phyloP scores from a whole-genome alignment of 2,888 invertebrate species.

The Tipula helvola region DNA sequence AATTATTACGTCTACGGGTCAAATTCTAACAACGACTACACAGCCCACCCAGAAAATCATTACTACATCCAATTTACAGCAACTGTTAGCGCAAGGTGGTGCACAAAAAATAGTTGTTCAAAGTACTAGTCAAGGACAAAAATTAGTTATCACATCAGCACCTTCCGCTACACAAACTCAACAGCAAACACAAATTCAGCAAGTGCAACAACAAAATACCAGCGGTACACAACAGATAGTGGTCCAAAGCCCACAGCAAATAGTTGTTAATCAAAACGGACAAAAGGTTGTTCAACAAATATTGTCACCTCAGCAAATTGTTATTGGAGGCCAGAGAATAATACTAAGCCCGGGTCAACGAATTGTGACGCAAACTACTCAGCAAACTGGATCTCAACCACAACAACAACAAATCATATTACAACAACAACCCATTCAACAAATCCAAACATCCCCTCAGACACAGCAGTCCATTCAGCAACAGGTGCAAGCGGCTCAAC shows the following conservation, averaged over 20 bases:
- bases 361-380: slow-evolving; percentile 31
- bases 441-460: slow-evolving; percentile 23
- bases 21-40: slow-evolving; percentile 17
- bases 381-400: slow-evolving; percentile 25
- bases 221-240: not conserved
- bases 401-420: slow-evolving; percentile 23
- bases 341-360: slow-evolving; percentile 34
- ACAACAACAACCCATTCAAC: slow-evolving; percentile 25
- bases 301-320: slow-evolving; percentile 34
- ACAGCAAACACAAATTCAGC: not conserved
- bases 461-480: slow-evolving; percentile 22
- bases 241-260: slow-evolving; percentile 14
- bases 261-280: slow-evolving; percentile 22
- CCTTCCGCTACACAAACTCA: slow-evolving; percentile 12
- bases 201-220: slow-evolving; percentile 15
- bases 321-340: slow-evolving; percentile 34
- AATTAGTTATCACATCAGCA: slow-evolving; percentile 29
- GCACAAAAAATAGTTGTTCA: slow-evolving; percentile 29
- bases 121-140: slow-evolving; percentile 27
- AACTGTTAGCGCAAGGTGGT: slow-evolving; percentile 28
- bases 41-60: slow-evolving; percentile 18
- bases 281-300: slow-evolving; percentile 35
- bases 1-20: slow-evolving; percentile 15
- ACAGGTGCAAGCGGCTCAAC: slow-evolving; percentile 24
- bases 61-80: slow-evolving; percentile 25